Percentiles rank a stretch among this genome's conserved stretches.
These are phyloP conservation scores for Calypte anna DNA, from an alignment of 2,113 vertebrate genomes.

Conservation along the genomic window DNA sequence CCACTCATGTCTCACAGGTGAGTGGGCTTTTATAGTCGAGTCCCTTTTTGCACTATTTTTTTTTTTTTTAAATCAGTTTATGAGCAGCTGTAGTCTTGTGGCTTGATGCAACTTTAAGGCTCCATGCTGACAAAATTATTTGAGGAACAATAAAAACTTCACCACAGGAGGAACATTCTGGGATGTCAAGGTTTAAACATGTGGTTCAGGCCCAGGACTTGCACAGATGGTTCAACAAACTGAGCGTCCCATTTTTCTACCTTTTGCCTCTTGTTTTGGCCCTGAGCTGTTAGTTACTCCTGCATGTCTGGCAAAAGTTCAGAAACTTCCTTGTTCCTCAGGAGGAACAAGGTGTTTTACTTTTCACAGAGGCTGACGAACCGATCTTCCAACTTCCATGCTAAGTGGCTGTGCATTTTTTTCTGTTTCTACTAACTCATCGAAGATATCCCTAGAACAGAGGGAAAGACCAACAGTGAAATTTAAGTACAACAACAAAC, in stretches of 20 bases:
- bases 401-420: slow-evolving; percentile 75
- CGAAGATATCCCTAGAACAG: slow-evolving; percentile 90
- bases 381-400: slow-evolving; percentile 71
- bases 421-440: slow-evolving; percentile 93
- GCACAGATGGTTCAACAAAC: slow-evolving; percentile 59
- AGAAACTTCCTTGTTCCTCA: slow-evolving; percentile 45
- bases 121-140: slow-evolving; percentile 71
- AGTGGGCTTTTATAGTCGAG: slow-evolving; percentile 39
- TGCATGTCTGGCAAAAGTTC: slow-evolving; percentile 64
- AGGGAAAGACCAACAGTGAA: neutral
- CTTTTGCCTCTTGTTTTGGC: slow-evolving; percentile 72
- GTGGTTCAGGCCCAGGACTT: slow-evolving; percentile 63
- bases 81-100: slow-evolving; percentile 66
- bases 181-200: slow-evolving; percentile 36
- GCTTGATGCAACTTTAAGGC: slow-evolving; percentile 75
- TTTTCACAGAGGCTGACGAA: slow-evolving; percentile 76
- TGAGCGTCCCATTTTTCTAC: slow-evolving; percentile 5
- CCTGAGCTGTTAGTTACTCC: slow-evolving; percentile 79
- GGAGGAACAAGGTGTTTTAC: slow-evolving; percentile 47
- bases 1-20: neutral
- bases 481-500: neutral
- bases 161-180: slow-evolving; percentile 57
- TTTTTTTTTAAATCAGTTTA: slow-evolving; percentile 49
- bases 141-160: slow-evolving; percentile 68
- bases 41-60: slow-evolving; percentile 61